phyloP scores from a whole-genome alignment of 1,140 invertebrate genomes.

The Tigriopus japonicus region DNA sequence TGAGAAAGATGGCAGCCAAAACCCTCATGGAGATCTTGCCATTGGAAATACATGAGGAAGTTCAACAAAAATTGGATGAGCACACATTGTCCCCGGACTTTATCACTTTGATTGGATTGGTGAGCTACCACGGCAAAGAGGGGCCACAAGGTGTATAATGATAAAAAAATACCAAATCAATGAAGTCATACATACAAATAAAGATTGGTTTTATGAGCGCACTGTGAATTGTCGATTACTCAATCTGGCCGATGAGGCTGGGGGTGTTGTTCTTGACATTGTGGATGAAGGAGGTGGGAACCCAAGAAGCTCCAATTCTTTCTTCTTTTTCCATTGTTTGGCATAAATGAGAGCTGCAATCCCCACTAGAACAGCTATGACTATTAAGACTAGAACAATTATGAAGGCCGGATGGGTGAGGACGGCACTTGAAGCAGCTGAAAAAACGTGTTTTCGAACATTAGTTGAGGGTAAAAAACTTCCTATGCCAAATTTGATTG shows the following conservation, averaged over 20 bases:
- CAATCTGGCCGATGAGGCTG: neutral
- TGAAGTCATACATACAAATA: neutral
- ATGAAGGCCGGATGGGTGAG: constrained; percentile 1
- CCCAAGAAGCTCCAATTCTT: constrained; percentile 1
- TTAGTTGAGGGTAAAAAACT: too few relatives aligned
- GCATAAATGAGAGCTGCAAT: neutral
- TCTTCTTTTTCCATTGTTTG: neutral
- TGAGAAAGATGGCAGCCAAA: constrained; percentile 11
- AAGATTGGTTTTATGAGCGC: neutral
- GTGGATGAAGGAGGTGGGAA: neutral
- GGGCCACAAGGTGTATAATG: neutral
- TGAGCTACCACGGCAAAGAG: constrained; percentile 1
- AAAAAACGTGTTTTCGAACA: too few relatives aligned
- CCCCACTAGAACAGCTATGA: neutral
- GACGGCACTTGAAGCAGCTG: neutral
- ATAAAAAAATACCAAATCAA: neutral
- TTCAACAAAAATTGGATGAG: constrained; percentile 12
- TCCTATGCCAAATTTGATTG: too few relatives aligned
- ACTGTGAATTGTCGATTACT: neutral
- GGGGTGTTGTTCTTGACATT: neutral
- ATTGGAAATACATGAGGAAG: neutral
- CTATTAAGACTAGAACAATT: neutral
- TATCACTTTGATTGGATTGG: constrained; percentile 10
- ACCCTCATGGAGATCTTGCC: constrained; percentile 12
- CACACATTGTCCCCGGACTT: constrained; percentile 10